A percentile compares a stretch with the other conserved stretches of the same genome.
phyloP scores from a whole-genome alignment of 2,888 invertebrate genomes.

The Synanthedon myopaeformis region DNA sequence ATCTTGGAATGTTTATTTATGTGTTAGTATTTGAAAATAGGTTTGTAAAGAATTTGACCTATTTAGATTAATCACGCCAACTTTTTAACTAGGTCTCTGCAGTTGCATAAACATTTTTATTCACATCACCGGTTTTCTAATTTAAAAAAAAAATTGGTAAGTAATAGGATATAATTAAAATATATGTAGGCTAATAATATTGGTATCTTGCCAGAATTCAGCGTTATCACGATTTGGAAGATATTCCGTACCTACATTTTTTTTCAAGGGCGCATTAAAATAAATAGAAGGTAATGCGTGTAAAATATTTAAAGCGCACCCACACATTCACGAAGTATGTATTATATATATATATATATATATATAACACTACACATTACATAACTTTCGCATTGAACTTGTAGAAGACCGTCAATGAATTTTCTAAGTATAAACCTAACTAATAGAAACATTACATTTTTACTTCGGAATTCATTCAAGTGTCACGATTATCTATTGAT shows the following conservation, averaged over 20 bases:
- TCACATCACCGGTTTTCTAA: background rate
- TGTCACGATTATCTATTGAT: too few relatives aligned
- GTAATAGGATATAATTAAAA: background rate
- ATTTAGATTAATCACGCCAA: too few relatives aligned
- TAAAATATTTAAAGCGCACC: constrained; percentile 19
- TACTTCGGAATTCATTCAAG: too few relatives aligned
- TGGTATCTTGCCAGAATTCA: constrained; percentile 35
- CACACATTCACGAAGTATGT: constrained; percentile 18
- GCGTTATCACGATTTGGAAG: constrained; percentile 18
- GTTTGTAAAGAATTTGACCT: too few relatives aligned
- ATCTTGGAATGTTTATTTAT: too few relatives aligned
- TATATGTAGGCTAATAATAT: constrained; percentile 28
- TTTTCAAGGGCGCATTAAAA: constrained; percentile 23
- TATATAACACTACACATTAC: too few relatives aligned
- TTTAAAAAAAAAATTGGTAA: background rate
- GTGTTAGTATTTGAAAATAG: too few relatives aligned
- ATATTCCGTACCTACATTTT: constrained; percentile 14
- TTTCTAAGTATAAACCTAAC: background rate
- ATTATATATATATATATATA: too few relatives aligned
- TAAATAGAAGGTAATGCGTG: constrained; percentile 12
- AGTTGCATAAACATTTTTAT: background rate
- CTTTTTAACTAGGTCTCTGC: too few relatives aligned
- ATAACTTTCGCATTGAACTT: constrained; percentile 1
- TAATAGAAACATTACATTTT: too few relatives aligned
- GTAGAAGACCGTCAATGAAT: constrained; percentile 1